Evolutionary conservation across 53 echinoderm and acorn worm species (phyloP).

Genomic region (Paracentrotus lividus): DNA sequence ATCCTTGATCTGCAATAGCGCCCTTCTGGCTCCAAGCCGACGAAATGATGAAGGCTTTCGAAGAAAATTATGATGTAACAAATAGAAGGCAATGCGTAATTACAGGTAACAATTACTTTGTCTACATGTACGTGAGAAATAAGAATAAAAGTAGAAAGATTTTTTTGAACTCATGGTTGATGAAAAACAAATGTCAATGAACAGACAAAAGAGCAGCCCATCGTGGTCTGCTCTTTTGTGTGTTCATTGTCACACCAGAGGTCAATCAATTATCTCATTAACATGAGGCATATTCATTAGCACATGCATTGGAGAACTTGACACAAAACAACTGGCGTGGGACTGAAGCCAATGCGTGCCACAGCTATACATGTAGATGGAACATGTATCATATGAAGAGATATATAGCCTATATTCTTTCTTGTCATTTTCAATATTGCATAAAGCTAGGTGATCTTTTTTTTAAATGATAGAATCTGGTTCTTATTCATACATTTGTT

Average conservation of each 20-base stretch:
- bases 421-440: background rate
- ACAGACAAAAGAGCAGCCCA: too few species aligned
- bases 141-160: too few species aligned
- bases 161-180: too few species aligned
- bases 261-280: background rate
- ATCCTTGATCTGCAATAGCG: too few species aligned
- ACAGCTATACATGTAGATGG: background rate
- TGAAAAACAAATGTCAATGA: too few species aligned
- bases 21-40: too few species aligned
- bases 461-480: too few species aligned
- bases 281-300: background rate
- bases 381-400: background rate
- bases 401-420: background rate
- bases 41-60: too few species aligned
- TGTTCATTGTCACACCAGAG: background rate
- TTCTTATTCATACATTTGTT: background rate
- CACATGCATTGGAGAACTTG: background rate
- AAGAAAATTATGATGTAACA: too few species aligned
- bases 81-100: too few species aligned
- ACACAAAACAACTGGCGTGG: background rate
- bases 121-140: too few species aligned
- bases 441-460: background rate
- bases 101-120: too few species aligned
- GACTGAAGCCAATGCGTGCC: background rate
- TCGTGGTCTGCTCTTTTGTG: slow-evolving; percentile 16